These are phyloP conservation scores for Cydia strobilella DNA, from an alignment of 1,140 invertebrate genomes.

Conservation along the genomic window DNA sequence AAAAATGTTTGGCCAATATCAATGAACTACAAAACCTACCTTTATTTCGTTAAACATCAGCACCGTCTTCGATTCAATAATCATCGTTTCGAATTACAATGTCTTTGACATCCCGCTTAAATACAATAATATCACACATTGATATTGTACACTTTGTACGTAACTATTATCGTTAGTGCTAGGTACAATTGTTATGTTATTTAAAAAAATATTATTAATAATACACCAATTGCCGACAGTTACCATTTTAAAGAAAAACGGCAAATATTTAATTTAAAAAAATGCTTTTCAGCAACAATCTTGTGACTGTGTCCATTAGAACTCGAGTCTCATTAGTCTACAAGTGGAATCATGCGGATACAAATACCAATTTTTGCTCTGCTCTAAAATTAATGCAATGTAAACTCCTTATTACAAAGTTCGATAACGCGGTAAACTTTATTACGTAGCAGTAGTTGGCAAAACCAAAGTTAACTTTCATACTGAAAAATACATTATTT, in stretches of 20 bases:
- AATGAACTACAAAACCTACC: constrained; percentile 17
- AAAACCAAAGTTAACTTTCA: too few species aligned
- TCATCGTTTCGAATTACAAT: constrained; percentile 39
- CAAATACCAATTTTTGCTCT: too few species aligned
- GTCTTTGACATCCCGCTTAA: constrained; percentile 53
- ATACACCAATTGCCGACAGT: constrained; percentile 27
- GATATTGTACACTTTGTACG: constrained; percentile 55
- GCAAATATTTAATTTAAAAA: background rate
- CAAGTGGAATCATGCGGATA: too few species aligned
- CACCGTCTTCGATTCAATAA: constrained; percentile 52
- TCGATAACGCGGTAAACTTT: too few species aligned
- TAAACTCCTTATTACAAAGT: too few species aligned
- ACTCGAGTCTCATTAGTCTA: too few species aligned
- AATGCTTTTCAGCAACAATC: too few species aligned
- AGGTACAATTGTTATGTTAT: constrained; percentile 1
- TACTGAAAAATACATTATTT: too few species aligned
- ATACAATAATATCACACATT: constrained; percentile 61
- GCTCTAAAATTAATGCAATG: too few species aligned
- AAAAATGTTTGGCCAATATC: constrained; percentile 25
- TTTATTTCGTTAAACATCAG: constrained; percentile 42
- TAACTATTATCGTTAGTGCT: constrained; percentile 30
- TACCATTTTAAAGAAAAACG: background rate
- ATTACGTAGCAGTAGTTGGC: too few species aligned
- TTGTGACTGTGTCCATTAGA: too few species aligned
- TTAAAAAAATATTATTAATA: constrained; percentile 10